A percentile compares a stretch with the other conserved stretches of the same genome.
Conservation (phyloP, 2,797 vertebrate species). For the Novumbra hubbsi region DNA sequence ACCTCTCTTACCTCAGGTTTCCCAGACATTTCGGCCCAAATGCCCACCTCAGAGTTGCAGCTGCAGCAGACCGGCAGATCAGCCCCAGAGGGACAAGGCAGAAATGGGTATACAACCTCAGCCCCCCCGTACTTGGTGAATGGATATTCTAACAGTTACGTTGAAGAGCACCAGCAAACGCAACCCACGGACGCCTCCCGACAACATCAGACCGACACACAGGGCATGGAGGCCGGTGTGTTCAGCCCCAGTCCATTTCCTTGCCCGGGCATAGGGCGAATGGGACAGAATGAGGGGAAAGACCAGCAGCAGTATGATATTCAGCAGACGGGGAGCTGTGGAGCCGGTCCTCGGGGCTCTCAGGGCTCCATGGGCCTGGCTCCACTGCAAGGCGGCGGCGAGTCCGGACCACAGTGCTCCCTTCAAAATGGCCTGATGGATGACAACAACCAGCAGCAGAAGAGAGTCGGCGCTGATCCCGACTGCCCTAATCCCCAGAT, state of each 20-base stretch:
- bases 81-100: conserved; percentile 66
- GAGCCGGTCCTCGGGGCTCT: conserved; percentile 47
- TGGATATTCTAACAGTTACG: conserved; percentile 77
- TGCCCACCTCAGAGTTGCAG: conserved; percentile 81
- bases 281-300: conserved; percentile 60
- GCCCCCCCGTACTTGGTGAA: conserved; percentile 69
- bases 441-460: conserved; percentile 58
- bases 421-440: conserved; percentile 61
- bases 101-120: conserved; percentile 67
- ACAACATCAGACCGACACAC: conserved; percentile 69
- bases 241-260: conserved; percentile 62
- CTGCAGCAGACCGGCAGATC: conserved; percentile 54
- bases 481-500: conserved; percentile 62
- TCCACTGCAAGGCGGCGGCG: conserved; percentile 21
- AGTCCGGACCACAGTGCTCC: conserved; percentile 52
- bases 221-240: conserved; percentile 68
- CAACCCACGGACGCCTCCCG: conserved; percentile 65
- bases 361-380: conserved; percentile 18
- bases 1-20: conserved; percentile 90
- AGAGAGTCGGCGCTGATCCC: conserved; percentile 51
- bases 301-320: conserved; percentile 63
- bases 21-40: conserved; percentile 74
- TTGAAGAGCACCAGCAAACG: conserved; percentile 34
- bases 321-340: conserved; percentile 57
- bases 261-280: conserved; percentile 61